phyloP scores from a whole-genome alignment of 2,888 invertebrate genomes.

The Erebia epiphron region DNA sequence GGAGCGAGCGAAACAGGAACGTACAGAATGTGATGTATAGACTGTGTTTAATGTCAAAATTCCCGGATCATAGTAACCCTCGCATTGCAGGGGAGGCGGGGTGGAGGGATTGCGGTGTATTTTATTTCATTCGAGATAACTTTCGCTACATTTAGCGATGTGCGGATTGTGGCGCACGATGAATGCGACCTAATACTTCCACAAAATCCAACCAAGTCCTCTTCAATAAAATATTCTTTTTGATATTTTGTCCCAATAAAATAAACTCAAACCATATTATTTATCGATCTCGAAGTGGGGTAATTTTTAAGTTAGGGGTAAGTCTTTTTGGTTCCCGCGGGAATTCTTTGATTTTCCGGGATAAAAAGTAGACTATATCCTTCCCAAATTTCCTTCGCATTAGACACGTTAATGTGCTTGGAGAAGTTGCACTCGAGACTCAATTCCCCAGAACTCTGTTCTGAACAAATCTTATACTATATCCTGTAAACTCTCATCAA shows the following conservation, averaged over 20 bases:
- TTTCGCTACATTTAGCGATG: slow-evolving; percentile 34
- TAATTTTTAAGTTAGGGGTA: too few relatives aligned
- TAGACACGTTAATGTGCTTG: too few relatives aligned
- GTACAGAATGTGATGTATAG: not conserved
- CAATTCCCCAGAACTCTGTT: too few relatives aligned
- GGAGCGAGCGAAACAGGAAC: not conserved
- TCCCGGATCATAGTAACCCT: not conserved
- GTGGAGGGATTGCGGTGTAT: not conserved
- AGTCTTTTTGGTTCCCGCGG: too few relatives aligned
- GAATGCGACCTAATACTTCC: not conserved
- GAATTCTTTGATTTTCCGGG: too few relatives aligned
- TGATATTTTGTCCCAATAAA: not conserved
- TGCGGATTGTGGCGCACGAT: slow-evolving; percentile 1
- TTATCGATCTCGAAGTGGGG: too few relatives aligned
- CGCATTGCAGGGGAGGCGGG: not conserved
- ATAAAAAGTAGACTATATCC: too few relatives aligned
- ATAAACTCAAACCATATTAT: too few relatives aligned
- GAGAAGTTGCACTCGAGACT: too few relatives aligned
- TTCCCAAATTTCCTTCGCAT: too few relatives aligned
- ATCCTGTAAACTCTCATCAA: too few relatives aligned
- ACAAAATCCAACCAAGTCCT: not conserved
- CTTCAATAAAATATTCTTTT: not conserved
- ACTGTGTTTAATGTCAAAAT: slow-evolving; percentile 1
- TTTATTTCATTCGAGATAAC: slow-evolving; percentile 22
- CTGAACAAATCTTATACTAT: too few relatives aligned